Evolutionary conservation across 1,140 invertebrate genomes (phyloP).

Genomic region (Trinorchestia longiramus): DNA sequence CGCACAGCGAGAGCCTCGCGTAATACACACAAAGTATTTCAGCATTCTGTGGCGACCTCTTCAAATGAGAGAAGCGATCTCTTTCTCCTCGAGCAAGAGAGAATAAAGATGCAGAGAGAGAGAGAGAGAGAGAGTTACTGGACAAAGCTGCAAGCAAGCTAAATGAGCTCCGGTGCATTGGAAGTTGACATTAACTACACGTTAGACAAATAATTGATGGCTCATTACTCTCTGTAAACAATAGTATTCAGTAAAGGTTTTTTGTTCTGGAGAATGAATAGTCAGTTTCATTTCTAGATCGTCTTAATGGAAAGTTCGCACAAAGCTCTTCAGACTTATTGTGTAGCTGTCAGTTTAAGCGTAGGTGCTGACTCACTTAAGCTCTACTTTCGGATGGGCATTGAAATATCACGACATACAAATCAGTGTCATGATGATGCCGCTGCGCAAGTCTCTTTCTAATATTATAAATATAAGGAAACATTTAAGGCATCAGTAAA

Average conservation of each 20-base stretch:
- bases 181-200: not conserved
- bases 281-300: not conserved
- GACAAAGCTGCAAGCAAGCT: not conserved
- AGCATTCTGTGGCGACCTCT: conserved; percentile 9
- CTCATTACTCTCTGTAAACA: not conserved
- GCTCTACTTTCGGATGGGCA: not conserved
- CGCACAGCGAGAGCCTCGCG: not conserved
- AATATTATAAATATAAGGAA: not conserved
- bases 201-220: not conserved
- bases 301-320: not conserved
- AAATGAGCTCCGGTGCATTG: not conserved
- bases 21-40: conserved; percentile 44
- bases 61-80: not conserved
- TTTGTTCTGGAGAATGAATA: not conserved
- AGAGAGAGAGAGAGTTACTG: not conserved
- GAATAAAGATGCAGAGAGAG: conserved; percentile 25
- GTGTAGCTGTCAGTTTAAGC: not conserved
- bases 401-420: not conserved
- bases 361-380: not conserved
- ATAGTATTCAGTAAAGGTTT: not conserved
- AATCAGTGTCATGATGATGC: not conserved
- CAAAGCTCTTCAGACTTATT: not conserved
- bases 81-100: not conserved
- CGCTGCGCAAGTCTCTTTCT: not conserved
- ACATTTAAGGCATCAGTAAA: not conserved